phyloP scores from a whole-genome alignment of 2,797 vertebrate species.

The Clamator glandarius region DNA sequence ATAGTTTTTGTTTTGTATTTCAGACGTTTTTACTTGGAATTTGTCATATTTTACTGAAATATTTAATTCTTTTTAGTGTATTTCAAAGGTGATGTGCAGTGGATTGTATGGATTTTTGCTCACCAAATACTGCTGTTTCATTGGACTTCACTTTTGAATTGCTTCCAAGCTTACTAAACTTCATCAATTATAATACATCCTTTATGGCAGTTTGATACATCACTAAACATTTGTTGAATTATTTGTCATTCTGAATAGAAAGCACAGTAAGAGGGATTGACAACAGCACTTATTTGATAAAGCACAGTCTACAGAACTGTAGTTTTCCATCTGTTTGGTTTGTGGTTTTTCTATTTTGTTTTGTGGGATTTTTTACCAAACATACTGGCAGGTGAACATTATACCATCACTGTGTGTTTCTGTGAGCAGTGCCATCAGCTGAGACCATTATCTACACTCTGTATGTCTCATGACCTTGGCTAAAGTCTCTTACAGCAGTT shows the following conservation, averaged over 20 bases:
- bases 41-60: not conserved
- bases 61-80: not conserved
- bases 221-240: not conserved
- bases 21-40: not conserved
- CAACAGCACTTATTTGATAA: not conserved
- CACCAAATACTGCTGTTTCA: not conserved
- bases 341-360: not conserved
- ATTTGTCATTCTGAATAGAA: not conserved
- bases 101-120: not conserved
- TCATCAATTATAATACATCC: not conserved
- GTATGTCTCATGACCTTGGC: not conserved
- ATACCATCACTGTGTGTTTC: not conserved
- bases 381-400: not conserved
- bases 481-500: not conserved
- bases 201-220: not conserved
- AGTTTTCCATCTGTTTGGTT: not conserved
- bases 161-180: not conserved
- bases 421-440: not conserved
- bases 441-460: not conserved
- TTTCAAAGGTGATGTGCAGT: not conserved
- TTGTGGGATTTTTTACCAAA: not conserved
- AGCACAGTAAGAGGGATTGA: not conserved
- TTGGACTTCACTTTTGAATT: not conserved
- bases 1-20: not conserved
- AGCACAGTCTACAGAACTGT: not conserved